These are phyloP conservation scores for Platyscapa corneri DNA, from an alignment of 1,140 invertebrate genomes.

Conservation along the genomic window DNA sequence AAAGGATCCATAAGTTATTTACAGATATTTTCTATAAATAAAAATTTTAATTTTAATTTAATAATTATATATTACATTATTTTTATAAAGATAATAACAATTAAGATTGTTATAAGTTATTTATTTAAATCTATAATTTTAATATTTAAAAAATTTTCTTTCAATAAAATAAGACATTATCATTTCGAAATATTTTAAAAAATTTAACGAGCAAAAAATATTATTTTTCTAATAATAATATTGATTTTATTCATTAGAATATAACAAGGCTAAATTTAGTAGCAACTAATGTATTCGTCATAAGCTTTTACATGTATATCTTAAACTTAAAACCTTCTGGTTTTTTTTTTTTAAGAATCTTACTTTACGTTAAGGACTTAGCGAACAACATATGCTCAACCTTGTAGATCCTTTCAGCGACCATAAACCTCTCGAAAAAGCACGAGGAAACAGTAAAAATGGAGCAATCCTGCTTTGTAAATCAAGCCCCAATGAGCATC, in stretches of 20 bases:
- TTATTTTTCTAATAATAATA: too few relatives aligned
- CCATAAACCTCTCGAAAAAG: neutral
- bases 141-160: too few relatives aligned
- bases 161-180: too few relatives aligned
- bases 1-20: too few relatives aligned
- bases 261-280: neutral
- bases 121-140: too few relatives aligned
- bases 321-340: neutral
- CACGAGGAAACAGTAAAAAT: slow-evolving; percentile 43
- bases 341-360: neutral
- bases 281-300: slow-evolving; percentile 13
- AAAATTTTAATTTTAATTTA: too few relatives aligned
- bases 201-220: neutral
- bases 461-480: slow-evolving; percentile 67
- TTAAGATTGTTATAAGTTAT: too few relatives aligned
- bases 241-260: too few relatives aligned
- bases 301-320: neutral
- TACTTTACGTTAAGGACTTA: neutral
- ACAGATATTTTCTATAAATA: too few relatives aligned
- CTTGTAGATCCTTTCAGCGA: neutral
- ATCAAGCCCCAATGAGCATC: slow-evolving; percentile 70
- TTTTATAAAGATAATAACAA: too few relatives aligned
- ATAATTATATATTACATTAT: too few relatives aligned
- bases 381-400: neutral
- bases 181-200: too few relatives aligned